A percentile compares a stretch with the other conserved stretches of the same genome.
These are phyloP conservation scores for Heteromormyrus szaboi DNA, from an alignment of 2,797 vertebrate species.

Conservation along the genomic window DNA sequence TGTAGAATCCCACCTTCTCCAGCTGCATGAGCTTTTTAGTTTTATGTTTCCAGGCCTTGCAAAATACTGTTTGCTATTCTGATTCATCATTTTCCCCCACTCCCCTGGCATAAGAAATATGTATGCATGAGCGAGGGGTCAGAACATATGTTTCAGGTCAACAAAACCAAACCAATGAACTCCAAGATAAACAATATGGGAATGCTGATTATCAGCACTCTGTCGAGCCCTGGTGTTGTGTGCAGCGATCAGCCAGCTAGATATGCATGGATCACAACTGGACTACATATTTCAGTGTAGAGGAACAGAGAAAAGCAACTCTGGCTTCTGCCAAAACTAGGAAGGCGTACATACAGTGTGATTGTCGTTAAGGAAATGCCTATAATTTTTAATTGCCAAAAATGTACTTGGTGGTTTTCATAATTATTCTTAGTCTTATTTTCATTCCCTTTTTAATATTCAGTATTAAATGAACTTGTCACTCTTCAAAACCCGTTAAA, in stretches of 20 bases:
- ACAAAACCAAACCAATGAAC: not conserved
- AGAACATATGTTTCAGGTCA: not conserved
- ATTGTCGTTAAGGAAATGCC: not conserved
- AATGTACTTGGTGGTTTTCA: not conserved
- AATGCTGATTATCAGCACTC: not conserved
- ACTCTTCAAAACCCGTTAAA: not conserved
- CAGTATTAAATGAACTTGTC: not conserved
- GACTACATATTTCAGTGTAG: not conserved
- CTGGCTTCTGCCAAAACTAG: not conserved
- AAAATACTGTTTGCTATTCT: not conserved
- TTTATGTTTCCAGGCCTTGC: not conserved
- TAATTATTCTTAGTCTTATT: not conserved
- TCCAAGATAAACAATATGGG: not conserved
- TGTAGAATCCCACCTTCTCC: not conserved
- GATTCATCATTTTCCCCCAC: not conserved
- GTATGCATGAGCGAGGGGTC: not conserved
- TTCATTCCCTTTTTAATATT: not conserved
- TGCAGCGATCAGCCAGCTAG: not conserved
- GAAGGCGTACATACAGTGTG: not conserved
- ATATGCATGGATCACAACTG: not conserved
- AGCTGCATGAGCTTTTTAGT: not conserved
- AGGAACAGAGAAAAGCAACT: not conserved
- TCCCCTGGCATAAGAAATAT: not conserved
- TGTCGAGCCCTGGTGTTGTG: not conserved
- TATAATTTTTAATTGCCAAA: not conserved